A percentile compares a stretch with the other conserved stretches of the same genome.
phyloP scores from a whole-genome alignment of 2,797 vertebrate species.

The Petrocephalus sullivani region DNA sequence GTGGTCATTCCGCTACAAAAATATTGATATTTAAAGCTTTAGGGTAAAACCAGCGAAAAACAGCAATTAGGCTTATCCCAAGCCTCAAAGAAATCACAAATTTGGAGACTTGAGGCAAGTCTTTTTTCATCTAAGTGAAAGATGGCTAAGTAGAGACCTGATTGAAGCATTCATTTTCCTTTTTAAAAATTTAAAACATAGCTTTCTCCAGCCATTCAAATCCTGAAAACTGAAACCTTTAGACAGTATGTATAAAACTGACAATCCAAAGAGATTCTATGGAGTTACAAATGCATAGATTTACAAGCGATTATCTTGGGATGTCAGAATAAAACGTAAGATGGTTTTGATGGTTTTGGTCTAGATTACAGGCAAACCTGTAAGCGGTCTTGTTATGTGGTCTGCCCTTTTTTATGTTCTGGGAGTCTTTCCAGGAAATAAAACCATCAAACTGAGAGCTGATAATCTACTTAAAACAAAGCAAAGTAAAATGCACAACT shows the following conservation, averaged over 20 bases:
- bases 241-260: background rate
- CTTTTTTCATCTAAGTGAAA: background rate
- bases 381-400: background rate
- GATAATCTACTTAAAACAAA: background rate
- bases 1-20: background rate
- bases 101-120: background rate
- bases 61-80: background rate
- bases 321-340: background rate
- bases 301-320: background rate
- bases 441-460: background rate
- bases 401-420: background rate
- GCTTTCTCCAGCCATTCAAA: background rate
- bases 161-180: background rate
- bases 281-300: background rate
- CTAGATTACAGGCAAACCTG: background rate
- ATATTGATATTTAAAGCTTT: background rate
- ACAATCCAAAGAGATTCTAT: background rate
- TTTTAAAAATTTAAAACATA: background rate
- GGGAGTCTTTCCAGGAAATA: background rate
- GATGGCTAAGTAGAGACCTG: background rate
- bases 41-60: background rate
- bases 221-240: background rate
- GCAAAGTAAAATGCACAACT: background rate
- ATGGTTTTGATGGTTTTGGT: background rate
- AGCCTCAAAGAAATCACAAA: background rate